Evolutionary conservation across 2,797 vertebrate species (phyloP), one percentile per base, ranked within the genome.

Genomic region (Eulemur mongoz): DNA sequence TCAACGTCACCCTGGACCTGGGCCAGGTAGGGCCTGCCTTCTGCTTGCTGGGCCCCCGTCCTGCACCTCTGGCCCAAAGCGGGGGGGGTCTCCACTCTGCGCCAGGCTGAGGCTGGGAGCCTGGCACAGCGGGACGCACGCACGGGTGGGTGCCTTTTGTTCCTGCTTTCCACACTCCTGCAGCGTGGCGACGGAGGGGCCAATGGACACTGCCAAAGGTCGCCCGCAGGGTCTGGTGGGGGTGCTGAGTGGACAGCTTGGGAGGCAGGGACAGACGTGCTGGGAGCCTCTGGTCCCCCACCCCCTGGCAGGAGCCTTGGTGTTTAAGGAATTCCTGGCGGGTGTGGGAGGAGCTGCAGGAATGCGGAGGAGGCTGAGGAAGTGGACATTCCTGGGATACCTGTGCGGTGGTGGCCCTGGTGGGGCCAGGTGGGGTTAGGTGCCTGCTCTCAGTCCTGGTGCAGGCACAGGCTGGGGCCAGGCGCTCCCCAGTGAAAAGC

Each of bases 1-100:
- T 99, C 96, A 99, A 99, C 7, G 99, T 99, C 97, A 99, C 99
- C 1, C 97, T 99, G 98, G 99, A 99, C 97, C 99, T 99, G 0
- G 99, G 99, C 96, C 99, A 99, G 99, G 99, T 99, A 98, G 40
- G 98, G 45, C 63, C 43, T 35, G 27, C 4, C 4, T 20, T 23
- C 54, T 45, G 80, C 32, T 30, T 83, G 20, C 59, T 7, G 2
- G n/a, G 43, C 30, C 4, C 30, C 10, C 30, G 8, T 12, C 40
- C 73, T 40, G 13, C 11, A 1, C 30, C 9, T 32, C n/a, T 17
- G 22, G 50, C 43, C 0, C 4, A 20, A 8, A 76, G 20, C 40
- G 1, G 40, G 25, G 70, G 4, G 14, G 22, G 69, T 17, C 20
- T 54, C 69, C n/a, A 35, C 48, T 10, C 43, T 4, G 54, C 14